Evolutionary conservation across 2,113 vertebrate genomes (phyloP).

Genomic region (Rallus limicola): DNA sequence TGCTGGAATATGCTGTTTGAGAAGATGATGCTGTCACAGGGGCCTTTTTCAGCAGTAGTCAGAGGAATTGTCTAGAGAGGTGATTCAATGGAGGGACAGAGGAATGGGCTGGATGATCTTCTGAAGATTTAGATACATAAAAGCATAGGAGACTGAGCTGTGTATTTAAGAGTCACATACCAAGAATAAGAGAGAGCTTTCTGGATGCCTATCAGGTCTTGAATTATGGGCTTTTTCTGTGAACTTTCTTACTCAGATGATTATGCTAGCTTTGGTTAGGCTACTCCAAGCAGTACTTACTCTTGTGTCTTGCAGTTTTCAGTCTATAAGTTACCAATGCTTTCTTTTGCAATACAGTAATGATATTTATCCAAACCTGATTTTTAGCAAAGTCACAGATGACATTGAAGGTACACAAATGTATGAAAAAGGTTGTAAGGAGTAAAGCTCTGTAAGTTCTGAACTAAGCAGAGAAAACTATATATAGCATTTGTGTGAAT

Average conservation of each 20-base stretch:
- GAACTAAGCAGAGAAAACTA: background rate
- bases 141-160: background rate
- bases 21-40: background rate
- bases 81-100: background rate
- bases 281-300: background rate
- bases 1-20: background rate
- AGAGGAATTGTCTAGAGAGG: background rate
- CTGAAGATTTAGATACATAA: background rate
- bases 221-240: background rate
- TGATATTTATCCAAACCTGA: background rate
- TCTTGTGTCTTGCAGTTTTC: background rate
- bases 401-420: background rate
- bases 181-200: background rate
- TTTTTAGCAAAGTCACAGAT: background rate
- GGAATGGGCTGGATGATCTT: background rate
- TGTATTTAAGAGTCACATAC: background rate
- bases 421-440: background rate
- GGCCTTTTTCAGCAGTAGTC: background rate
- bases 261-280: background rate
- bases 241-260: background rate
- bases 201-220: background rate
- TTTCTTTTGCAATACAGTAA: background rate
- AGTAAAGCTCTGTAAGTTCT: background rate
- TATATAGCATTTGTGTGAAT: background rate
- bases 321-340: background rate